Evolutionary conservation across 2,888 invertebrate genomes (phyloP).

Genomic region (Auanema sp.): DNA sequence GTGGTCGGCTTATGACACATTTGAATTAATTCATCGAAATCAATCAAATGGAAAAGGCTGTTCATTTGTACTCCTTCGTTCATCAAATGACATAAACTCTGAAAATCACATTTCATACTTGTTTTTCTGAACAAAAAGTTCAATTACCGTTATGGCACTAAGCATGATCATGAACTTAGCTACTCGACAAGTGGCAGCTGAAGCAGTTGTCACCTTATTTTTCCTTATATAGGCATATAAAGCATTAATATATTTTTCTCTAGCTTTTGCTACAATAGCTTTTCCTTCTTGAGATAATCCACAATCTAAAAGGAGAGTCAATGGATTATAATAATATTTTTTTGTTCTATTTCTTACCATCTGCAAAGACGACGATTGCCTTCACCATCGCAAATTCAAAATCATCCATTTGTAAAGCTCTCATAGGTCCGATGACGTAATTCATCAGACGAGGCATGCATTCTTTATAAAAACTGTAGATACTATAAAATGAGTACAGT

Average conservation of each 20-base stretch:
- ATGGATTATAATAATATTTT: constrained; percentile 2
- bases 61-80: constrained; percentile 36
- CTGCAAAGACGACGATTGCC: constrained; percentile 40
- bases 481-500: constrained; percentile 15
- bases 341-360: constrained; percentile 19
- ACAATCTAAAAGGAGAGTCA: constrained; percentile 28
- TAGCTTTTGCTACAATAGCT: constrained; percentile 22
- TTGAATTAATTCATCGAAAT: constrained; percentile 43
- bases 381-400: constrained; percentile 42
- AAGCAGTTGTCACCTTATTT: constrained; percentile 25
- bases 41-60: constrained; percentile 41
- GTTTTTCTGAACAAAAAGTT: neutral
- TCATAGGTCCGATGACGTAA: constrained; percentile 42
- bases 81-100: constrained; percentile 18
- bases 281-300: constrained; percentile 31
- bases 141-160: constrained; percentile 42
- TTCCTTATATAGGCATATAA: constrained; percentile 35
- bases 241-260: constrained; percentile 35
- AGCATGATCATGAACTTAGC: constrained; percentile 46
- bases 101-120: constrained; percentile 3
- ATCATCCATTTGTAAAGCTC: constrained; percentile 37
- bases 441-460: constrained; percentile 39
- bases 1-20: constrained; percentile 25
- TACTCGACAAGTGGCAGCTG: constrained; percentile 39
- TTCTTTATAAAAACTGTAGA: constrained; percentile 42